phyloP scores from a whole-genome alignment of 2,113 vertebrate genomes.

The Malurus cyaneus region DNA sequence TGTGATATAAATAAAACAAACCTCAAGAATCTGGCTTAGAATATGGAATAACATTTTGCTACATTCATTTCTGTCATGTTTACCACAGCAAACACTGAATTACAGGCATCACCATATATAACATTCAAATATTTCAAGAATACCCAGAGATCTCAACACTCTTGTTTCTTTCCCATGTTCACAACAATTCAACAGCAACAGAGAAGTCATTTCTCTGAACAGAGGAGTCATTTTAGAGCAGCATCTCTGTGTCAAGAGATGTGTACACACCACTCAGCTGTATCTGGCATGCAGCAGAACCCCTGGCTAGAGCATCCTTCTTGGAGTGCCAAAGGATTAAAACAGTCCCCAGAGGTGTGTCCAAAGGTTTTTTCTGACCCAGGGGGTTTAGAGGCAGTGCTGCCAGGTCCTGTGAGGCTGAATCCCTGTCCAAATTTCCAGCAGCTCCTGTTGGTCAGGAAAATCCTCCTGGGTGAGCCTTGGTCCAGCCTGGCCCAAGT shows the following conservation, averaged over 20 bases:
- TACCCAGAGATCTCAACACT: constrained; percentile 21
- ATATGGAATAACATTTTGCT: constrained; percentile 48
- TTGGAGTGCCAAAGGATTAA: not conserved
- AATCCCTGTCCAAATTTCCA: not conserved
- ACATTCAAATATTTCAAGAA: constrained; percentile 48
- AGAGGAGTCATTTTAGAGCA: not conserved
- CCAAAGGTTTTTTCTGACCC: not conserved
- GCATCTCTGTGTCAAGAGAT: not conserved
- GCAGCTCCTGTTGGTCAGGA: not conserved
- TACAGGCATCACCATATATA: constrained; percentile 6
- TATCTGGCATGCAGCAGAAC: not conserved
- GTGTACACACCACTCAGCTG: not conserved
- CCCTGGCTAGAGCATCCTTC: not conserved
- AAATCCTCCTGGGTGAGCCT: not conserved
- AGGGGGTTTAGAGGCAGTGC: not conserved
- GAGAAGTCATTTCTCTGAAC: too few species aligned
- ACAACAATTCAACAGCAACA: not conserved
- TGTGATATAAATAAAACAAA: constrained; percentile 58
- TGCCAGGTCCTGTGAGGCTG: not conserved
- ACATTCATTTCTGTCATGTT: constrained; percentile 31
- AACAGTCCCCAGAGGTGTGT: not conserved
- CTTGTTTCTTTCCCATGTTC: constrained; percentile 25
- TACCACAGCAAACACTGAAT: constrained; percentile 50
- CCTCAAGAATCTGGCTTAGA: constrained; percentile 62
- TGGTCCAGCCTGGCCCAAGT: not conserved